These are phyloP conservation scores for Drosophila sp. DNA, from an alignment of 1,140 invertebrate species.

Conservation along the genomic window DNA sequence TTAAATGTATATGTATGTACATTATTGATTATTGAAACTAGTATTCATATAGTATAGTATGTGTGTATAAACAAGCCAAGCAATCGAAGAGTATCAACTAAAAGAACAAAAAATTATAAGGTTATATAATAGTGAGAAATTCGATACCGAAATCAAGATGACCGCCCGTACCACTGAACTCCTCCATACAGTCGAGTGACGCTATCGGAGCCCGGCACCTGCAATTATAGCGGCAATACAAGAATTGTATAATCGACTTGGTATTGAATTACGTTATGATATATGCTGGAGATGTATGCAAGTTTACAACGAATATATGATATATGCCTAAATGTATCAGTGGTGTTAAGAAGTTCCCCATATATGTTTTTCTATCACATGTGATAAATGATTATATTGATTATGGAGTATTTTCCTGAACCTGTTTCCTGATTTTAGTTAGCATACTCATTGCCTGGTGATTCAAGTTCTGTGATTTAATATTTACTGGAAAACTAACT, in stretches of 20 bases:
- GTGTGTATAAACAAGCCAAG: conserved; percentile 45
- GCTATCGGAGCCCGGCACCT: conserved; percentile 96
- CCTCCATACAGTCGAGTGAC: conserved; percentile 96
- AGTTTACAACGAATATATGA: not conserved
- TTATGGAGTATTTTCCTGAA: too few relatives aligned
- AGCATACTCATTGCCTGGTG: too few relatives aligned
- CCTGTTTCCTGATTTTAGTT: too few relatives aligned
- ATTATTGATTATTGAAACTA: conserved; percentile 17
- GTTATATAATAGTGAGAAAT: conserved; percentile 83
- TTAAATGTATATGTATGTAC: conserved; percentile 10
- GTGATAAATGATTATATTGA: too few relatives aligned
- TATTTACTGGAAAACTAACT: too few relatives aligned
- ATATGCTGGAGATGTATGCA: not conserved
- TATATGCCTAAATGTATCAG: too few relatives aligned
- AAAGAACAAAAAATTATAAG: conserved; percentile 67
- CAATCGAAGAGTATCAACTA: conserved; percentile 60
- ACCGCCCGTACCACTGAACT: conserved; percentile 90
- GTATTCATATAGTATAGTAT: not conserved
- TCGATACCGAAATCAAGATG: conserved; percentile 85
- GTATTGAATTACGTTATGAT: too few relatives aligned
- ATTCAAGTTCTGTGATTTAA: too few relatives aligned
- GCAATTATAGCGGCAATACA: conserved; percentile 50
- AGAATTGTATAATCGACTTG: not conserved
- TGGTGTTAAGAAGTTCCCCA: too few relatives aligned
- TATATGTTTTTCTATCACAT: too few relatives aligned